Percentiles rank a stretch among this genome's conserved stretches.
Conservation (phyloP, 2,113 vertebrate genomes). For the Boulengeromyrus knoepffleri region DNA sequence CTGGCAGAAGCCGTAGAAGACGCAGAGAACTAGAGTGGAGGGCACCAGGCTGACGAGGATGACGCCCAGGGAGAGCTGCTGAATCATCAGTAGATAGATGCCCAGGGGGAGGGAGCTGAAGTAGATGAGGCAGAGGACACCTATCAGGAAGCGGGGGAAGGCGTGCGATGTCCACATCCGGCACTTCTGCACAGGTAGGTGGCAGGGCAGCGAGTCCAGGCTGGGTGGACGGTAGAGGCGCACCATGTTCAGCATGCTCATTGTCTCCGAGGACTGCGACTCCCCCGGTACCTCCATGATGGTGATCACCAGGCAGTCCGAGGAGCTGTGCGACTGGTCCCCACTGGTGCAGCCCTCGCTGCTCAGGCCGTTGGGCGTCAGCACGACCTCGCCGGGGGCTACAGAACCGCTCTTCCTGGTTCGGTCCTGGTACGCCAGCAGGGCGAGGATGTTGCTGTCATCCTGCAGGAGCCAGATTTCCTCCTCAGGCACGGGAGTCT, state of each 20-base stretch:
- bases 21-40: slow-evolving; percentile 73
- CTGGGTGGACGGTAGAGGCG: slow-evolving; percentile 64
- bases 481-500: slow-evolving; percentile 59
- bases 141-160: slow-evolving; percentile 69
- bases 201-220: slow-evolving; percentile 61
- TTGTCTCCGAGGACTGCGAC: slow-evolving; percentile 56
- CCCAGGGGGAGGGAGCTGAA: slow-evolving; percentile 80
- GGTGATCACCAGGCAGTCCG: slow-evolving; percentile 78
- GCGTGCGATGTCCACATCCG: slow-evolving; percentile 58
- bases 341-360: slow-evolving; percentile 25
- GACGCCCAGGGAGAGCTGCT: slow-evolving; percentile 69
- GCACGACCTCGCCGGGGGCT: slow-evolving; percentile 59
- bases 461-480: slow-evolving; percentile 72
- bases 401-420: slow-evolving; percentile 35
- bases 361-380: slow-evolving; percentile 63
- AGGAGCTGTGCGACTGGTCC: slow-evolving; percentile 49
- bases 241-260: slow-evolving; percentile 68
- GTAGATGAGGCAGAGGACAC: slow-evolving; percentile 74
- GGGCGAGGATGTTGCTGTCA: slow-evolving; percentile 61
- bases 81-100: slow-evolving; percentile 81
- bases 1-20: slow-evolving; percentile 75
- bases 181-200: slow-evolving; percentile 59
- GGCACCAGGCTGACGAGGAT: slow-evolving; percentile 78
- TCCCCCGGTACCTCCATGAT: slow-evolving; percentile 75
- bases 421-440: slow-evolving; percentile 56